These are phyloP conservation scores for Norana najaformis DNA, from an alignment of 2,888 invertebrate genomes.

Conservation along the genomic window DNA sequence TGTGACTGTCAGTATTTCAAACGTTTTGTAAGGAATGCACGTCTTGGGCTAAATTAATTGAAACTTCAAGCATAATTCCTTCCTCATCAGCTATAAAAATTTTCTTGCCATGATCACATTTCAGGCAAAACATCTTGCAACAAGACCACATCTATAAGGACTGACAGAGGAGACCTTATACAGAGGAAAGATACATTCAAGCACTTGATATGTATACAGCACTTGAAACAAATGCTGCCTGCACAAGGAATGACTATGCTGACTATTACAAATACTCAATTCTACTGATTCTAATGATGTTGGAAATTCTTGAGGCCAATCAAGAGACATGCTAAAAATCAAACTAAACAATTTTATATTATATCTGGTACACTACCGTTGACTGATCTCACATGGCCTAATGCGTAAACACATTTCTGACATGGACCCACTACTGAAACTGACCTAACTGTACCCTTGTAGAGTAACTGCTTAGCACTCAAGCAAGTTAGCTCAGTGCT, in stretches of 20 bases:
- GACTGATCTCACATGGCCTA: too few relatives aligned
- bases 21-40: too few relatives aligned
- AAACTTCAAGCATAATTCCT: too few relatives aligned
- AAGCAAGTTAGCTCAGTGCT: too few relatives aligned
- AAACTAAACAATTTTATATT: neutral
- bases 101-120: too few relatives aligned
- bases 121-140: too few relatives aligned
- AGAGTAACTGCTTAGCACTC: neutral
- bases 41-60: too few relatives aligned
- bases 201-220: neutral
- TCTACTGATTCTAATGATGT: neutral
- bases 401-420: neutral
- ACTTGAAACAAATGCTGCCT: neutral
- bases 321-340: neutral
- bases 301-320: neutral
- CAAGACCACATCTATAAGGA: too few relatives aligned
- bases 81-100: too few relatives aligned
- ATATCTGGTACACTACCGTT: neutral
- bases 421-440: neutral
- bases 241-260: neutral
- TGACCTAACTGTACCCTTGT: neutral
- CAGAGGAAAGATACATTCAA: too few relatives aligned
- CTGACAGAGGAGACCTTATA: too few relatives aligned
- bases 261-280: neutral
- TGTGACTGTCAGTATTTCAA: neutral